These are phyloP conservation scores for Popillia japonica DNA, from an alignment of 1,140 invertebrate species.

Conservation along the genomic window DNA sequence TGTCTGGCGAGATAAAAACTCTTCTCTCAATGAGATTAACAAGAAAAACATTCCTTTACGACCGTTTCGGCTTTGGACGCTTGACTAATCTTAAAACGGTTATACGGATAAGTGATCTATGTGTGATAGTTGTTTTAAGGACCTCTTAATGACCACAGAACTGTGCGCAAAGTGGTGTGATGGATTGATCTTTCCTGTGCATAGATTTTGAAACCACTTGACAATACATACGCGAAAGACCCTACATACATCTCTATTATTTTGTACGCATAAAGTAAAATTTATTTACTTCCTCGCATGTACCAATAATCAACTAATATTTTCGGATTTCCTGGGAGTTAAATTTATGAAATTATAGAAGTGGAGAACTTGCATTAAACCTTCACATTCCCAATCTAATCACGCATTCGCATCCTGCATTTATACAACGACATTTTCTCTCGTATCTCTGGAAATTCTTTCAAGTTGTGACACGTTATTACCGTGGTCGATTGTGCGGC, in stretches of 20 bases:
- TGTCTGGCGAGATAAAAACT: constrained; percentile 28
- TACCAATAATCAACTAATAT: too few relatives aligned
- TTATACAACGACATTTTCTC: not conserved
- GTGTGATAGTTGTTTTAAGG: constrained; percentile 16
- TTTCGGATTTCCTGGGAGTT: too few relatives aligned
- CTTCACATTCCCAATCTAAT: too few relatives aligned
- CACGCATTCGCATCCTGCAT: not conserved
- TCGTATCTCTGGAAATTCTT: not conserved
- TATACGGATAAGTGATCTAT: not conserved
- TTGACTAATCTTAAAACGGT: not conserved
- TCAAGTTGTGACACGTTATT: not conserved
- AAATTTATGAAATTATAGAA: too few relatives aligned
- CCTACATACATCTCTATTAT: too few relatives aligned
- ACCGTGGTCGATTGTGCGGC: not conserved
- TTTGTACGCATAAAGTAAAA: too few relatives aligned
- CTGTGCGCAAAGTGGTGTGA: not conserved
- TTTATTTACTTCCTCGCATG: too few relatives aligned
- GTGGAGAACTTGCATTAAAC: too few relatives aligned
- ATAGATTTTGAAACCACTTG: too few relatives aligned
- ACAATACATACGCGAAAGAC: too few relatives aligned
- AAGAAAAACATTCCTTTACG: constrained; percentile 26
- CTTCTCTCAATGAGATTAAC: constrained; percentile 18
- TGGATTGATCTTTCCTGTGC: too few relatives aligned
- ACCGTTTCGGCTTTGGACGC: not conserved
- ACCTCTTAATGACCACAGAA: not conserved